Conservation (phyloP, 1,140 invertebrate species). For the Drosophila parvula region DNA sequence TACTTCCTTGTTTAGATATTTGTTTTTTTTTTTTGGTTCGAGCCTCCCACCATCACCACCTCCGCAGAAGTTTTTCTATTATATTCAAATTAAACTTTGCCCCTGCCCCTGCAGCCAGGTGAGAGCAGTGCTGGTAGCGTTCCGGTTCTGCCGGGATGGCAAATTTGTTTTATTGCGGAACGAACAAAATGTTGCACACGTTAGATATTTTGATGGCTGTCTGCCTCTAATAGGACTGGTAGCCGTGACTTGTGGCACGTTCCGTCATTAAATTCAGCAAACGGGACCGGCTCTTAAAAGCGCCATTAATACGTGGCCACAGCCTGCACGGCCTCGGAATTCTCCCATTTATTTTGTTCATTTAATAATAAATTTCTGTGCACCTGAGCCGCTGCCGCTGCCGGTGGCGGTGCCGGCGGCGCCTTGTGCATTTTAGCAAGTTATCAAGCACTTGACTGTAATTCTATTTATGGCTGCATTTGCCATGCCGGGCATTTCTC, state of each 20-base stretch:
- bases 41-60: too few species aligned
- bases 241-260: slow-evolving; percentile 65
- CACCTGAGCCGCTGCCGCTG: slow-evolving; percentile 29
- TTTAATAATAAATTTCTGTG: slow-evolving; percentile 71
- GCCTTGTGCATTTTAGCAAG: slow-evolving; percentile 67
- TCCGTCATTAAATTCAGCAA: slow-evolving; percentile 62
- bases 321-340: slow-evolving; percentile 14
- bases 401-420: not conserved
- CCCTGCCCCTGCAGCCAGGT: slow-evolving; percentile 16
- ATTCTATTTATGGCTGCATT: slow-evolving; percentile 79
- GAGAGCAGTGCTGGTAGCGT: not conserved
- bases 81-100: slow-evolving; percentile 82
- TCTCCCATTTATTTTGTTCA: slow-evolving; percentile 39
- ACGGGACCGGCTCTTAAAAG: slow-evolving; percentile 38
- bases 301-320: slow-evolving; percentile 51
- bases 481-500: slow-evolving; percentile 49
- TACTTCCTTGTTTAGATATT: slow-evolving; percentile 3
- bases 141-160: slow-evolving; percentile 51
- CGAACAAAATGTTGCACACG: slow-evolving; percentile 42
- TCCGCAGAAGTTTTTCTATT: slow-evolving; percentile 75
- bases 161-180: slow-evolving; percentile 44
- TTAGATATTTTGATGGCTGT: slow-evolving; percentile 51
- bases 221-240: slow-evolving; percentile 30
- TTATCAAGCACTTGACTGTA: slow-evolving; percentile 79
- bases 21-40: slow-evolving; percentile 4